Conservation (phyloP, 2,113 vertebrate species). For the human region DNA sequence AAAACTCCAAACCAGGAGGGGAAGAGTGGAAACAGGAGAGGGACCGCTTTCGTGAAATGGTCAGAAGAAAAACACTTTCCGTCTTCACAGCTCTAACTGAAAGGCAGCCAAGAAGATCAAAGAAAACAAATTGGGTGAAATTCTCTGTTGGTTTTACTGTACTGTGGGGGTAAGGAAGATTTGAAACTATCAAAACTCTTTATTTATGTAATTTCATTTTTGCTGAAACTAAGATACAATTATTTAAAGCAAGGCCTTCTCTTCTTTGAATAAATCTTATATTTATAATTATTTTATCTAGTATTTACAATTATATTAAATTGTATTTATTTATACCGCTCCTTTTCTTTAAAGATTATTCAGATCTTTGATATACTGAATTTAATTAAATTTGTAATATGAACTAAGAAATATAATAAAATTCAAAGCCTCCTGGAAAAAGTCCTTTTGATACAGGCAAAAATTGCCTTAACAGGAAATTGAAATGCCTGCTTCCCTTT, state of each 20-base stretch:
- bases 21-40: conserved; percentile 18
- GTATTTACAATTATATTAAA: conserved; percentile 22
- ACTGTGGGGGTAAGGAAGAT: neutral
- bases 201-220: conserved; percentile 56
- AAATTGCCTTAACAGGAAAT: conserved; percentile 37
- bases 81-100: conserved; percentile 56
- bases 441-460: conserved; percentile 7
- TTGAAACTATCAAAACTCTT: neutral
- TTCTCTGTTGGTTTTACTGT: conserved; percentile 11
- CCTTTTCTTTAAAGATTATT: neutral
- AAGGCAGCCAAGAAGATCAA: conserved; percentile 73
- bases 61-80: conserved; percentile 61
- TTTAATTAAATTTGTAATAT: neutral
- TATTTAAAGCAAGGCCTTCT: conserved; percentile 69
- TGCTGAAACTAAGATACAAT: conserved; percentile 41
- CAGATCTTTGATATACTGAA: neutral
- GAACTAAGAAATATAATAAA: neutral
- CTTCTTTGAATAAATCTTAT: conserved; percentile 72
- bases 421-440: neutral
- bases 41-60: conserved; percentile 57
- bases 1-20: conserved; percentile 54
- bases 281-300: conserved; percentile 64
- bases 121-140: conserved; percentile 69
- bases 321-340: neutral
- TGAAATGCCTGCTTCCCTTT: rapidly evolving